These are phyloP conservation scores for Hypomecis punctinalis DNA, from an alignment of 2,888 invertebrate genomes.

Conservation along the genomic window DNA sequence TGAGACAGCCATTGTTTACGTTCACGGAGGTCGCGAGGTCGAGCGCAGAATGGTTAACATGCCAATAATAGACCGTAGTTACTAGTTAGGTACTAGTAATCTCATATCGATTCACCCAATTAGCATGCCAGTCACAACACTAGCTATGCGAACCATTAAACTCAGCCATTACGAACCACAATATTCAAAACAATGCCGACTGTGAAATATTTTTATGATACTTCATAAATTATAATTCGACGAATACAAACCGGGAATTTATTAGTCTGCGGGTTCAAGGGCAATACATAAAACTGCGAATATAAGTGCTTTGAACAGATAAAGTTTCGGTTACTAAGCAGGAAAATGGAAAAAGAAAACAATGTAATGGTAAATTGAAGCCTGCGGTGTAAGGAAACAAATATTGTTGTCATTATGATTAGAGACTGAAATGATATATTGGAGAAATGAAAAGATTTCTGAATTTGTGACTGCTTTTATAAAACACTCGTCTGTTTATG, in stretches of 20 bases:
- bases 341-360: background rate
- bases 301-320: background rate
- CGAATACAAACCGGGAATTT: slow-evolving; percentile 8
- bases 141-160: slow-evolving; percentile 30
- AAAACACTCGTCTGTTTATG: too few species aligned
- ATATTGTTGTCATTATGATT: too few species aligned
- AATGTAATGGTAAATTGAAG: too few species aligned
- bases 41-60: slow-evolving; percentile 6
- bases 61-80: background rate
- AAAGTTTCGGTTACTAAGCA: background rate
- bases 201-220: slow-evolving; percentile 23
- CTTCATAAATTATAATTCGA: slow-evolving; percentile 13
- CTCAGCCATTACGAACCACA: slow-evolving; percentile 21
- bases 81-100: slow-evolving; percentile 2
- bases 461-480: too few species aligned
- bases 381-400: too few species aligned
- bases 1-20: slow-evolving; percentile 25
- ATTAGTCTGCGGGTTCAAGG: slow-evolving; percentile 10
- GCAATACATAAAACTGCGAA: background rate
- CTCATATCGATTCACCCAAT: slow-evolving; percentile 35
- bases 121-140: slow-evolving; percentile 40
- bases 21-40: slow-evolving; percentile 22
- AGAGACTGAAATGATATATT: too few species aligned
- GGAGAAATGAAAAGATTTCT: too few species aligned
- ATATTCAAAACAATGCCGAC: slow-evolving; percentile 23